A percentile compares a stretch with the other conserved stretches of the same genome.
Evolutionary conservation across 2,797 vertebrate genomes (phyloP).

Genomic region (Pyrocephalus nanus): DNA sequence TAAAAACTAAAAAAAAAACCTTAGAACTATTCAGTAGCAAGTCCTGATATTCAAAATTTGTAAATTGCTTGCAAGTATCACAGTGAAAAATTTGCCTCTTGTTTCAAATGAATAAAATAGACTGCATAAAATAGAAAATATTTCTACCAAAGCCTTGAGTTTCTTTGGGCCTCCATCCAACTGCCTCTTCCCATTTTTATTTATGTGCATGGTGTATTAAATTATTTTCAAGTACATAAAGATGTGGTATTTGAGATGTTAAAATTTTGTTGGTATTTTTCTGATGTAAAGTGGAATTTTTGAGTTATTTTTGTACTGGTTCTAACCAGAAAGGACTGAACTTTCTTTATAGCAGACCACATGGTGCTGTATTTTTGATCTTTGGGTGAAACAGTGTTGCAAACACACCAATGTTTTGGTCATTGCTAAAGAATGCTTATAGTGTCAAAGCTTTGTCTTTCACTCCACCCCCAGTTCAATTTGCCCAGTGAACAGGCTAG

Average conservation of each 20-base stretch:
- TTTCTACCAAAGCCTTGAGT: neutral
- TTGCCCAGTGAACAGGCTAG: neutral
- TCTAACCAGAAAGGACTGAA: neutral
- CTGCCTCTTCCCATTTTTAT: neutral
- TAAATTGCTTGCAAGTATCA: neutral
- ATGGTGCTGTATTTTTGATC: neutral
- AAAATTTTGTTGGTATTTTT: neutral
- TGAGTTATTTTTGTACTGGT: neutral
- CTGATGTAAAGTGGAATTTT: neutral
- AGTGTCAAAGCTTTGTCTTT: neutral
- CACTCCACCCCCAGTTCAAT: neutral
- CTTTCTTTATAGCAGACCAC: neutral
- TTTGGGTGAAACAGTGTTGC: neutral
- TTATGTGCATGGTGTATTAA: neutral
- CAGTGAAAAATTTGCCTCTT: neutral
- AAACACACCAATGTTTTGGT: neutral
- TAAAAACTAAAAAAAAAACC: neutral
- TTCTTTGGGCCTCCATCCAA: neutral
- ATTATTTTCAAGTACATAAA: neutral
- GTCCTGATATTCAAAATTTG: neutral
- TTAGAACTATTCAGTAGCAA: neutral
- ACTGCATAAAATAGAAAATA: neutral
- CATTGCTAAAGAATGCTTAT: neutral
- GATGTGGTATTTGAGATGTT: neutral
- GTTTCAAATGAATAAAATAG: neutral